Percentiles rank a stretch among this genome's conserved stretches.
These are phyloP conservation scores for Falco naumanni DNA, from an alignment of 2,797 vertebrate species.

Conservation along the genomic window DNA sequence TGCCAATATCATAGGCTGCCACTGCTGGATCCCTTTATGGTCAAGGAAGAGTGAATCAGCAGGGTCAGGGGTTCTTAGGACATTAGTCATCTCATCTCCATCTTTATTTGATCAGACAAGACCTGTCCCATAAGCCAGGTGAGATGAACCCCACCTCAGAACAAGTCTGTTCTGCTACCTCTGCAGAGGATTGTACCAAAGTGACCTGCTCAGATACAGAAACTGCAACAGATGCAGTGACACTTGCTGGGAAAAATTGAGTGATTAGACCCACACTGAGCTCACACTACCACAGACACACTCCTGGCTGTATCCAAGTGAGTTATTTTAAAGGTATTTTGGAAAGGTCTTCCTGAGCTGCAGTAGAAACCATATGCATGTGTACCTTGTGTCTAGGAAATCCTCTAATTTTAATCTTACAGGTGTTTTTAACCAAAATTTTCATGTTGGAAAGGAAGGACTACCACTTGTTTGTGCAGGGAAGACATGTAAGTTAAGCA, in stretches of 20 bases:
- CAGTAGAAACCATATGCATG: rapidly evolving
- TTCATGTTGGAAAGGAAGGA: neutral
- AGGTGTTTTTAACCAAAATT: neutral
- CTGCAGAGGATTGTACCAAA: neutral
- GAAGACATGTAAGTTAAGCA: neutral
- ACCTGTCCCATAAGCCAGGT: rapidly evolving
- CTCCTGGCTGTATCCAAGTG: neutral
- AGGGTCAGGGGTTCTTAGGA: neutral
- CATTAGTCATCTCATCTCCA: neutral
- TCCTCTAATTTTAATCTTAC: neutral
- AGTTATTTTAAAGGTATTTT: neutral
- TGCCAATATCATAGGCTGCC: neutral
- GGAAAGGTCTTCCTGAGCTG: neutral
- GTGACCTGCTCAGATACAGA: neutral
- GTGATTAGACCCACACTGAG: neutral
- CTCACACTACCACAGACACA: neutral
- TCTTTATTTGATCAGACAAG: neutral
- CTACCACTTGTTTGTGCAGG: neutral
- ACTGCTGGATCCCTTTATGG: neutral
- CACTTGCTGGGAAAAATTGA: neutral
- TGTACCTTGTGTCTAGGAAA: neutral
- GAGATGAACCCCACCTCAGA: neutral
- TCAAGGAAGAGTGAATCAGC: neutral
- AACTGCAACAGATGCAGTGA: neutral
- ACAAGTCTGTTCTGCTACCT: neutral